These are phyloP conservation scores for Clepsis dumicolana DNA, from an alignment of 2,888 invertebrate species.

Conservation along the genomic window DNA sequence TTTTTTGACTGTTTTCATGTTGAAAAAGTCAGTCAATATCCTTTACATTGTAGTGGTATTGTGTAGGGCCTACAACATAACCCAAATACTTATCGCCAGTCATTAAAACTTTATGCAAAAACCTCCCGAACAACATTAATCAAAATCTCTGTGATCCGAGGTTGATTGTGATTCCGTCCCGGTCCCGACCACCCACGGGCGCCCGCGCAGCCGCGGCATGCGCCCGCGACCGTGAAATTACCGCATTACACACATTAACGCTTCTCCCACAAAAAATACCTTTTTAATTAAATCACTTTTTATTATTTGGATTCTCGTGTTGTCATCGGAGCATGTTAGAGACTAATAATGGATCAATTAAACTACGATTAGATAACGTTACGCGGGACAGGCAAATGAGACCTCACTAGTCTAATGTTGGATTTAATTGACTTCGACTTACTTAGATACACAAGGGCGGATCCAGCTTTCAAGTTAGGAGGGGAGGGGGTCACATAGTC, in stretches of 20 bases:
- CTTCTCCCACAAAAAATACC: slow-evolving; percentile 16
- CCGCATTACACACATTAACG: slow-evolving; percentile 39
- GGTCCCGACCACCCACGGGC: slow-evolving; percentile 19
- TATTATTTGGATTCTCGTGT: slow-evolving; percentile 11
- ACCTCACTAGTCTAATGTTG: no score
- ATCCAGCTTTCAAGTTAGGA: no score
- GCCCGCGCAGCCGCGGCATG: background rate
- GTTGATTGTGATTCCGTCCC: background rate
- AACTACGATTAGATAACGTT: background rate
- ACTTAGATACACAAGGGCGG: no score
- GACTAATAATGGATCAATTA: slow-evolving; percentile 2
- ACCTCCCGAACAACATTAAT: slow-evolving; percentile 8
- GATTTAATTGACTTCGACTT: no score
- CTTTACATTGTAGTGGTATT: background rate
- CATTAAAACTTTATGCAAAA: slow-evolving; percentile 1
- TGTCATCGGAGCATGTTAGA: slow-evolving; percentile 13
- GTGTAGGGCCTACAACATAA: background rate
- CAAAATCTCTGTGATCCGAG: background rate
- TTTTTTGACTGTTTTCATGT: no score
- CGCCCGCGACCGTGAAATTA: slow-evolving; percentile 34
- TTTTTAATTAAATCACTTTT: slow-evolving; percentile 23
- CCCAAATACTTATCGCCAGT: background rate
- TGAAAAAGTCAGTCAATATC: no score
- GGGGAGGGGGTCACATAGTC: no score
- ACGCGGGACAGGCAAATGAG: background rate